Percentiles rank a stretch among this genome's conserved stretches.
phyloP scores from a whole-genome alignment of 2,888 invertebrate species.

The Himalopsyche tibetana region DNA sequence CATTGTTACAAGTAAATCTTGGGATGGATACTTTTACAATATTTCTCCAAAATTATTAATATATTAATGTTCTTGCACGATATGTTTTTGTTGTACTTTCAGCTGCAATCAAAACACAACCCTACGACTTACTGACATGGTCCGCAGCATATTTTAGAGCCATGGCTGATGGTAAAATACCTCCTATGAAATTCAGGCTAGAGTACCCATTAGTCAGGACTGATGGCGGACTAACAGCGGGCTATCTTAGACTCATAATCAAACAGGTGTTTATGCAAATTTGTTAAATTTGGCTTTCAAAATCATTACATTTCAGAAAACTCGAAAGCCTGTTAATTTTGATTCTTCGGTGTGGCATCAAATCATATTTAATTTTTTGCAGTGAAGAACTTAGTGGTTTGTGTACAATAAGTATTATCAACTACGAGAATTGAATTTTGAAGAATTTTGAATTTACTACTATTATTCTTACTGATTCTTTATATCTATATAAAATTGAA shows the following conservation, averaged over 20 bases:
- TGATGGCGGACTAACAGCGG: constrained; percentile 86
- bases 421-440: too few species aligned
- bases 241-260: constrained; percentile 86
- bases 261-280: constrained; percentile 79
- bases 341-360: too few species aligned
- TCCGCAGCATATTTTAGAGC: constrained; percentile 89
- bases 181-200: constrained; percentile 87
- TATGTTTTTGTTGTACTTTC: constrained; percentile 44
- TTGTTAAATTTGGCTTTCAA: background rate
- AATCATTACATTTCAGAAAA: background rate
- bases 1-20: background rate
- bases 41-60: background rate
- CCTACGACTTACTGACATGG: constrained; percentile 91
- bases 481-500: background rate
- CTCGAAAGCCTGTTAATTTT: too few species aligned
- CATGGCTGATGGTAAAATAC: constrained; percentile 84
- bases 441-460: too few species aligned
- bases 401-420: too few species aligned
- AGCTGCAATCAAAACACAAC: constrained; percentile 94
- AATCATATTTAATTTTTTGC: too few species aligned
- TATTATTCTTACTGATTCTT: background rate
- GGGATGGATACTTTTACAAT: background rate
- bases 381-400: too few species aligned
- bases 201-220: constrained; percentile 84
- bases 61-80: background rate